Evolutionary conservation across 2,113 vertebrate genomes (phyloP).

Genomic region (Elanoides forficatus): DNA sequence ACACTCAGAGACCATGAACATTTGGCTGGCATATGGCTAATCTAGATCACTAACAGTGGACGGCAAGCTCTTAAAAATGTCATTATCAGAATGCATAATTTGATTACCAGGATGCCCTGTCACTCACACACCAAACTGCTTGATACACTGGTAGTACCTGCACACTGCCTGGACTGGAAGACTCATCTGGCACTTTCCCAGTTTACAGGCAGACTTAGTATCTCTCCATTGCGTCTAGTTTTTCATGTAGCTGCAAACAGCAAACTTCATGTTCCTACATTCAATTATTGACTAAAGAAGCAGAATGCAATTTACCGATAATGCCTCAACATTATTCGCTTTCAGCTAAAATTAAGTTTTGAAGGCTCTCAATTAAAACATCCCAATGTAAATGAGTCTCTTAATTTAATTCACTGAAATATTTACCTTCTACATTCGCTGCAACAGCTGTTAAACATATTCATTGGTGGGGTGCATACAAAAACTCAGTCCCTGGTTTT

Average conservation of each 20-base stretch:
- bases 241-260: neutral
- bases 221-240: neutral
- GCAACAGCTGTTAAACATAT: neutral
- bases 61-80: neutral
- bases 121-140: neutral
- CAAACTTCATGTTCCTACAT: neutral
- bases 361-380: conserved; percentile 1
- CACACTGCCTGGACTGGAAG: neutral
- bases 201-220: neutral
- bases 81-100: neutral
- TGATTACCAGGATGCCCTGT: neutral
- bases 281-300: neutral
- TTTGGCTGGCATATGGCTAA: neutral
- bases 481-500: neutral
- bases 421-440: neutral
- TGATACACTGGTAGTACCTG: neutral
- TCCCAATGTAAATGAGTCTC: neutral
- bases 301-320: neutral
- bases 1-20: neutral
- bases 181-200: neutral
- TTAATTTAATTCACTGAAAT: conserved; percentile 16
- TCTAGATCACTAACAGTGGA: neutral
- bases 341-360: neutral
- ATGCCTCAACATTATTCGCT: neutral
- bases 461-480: neutral